Base-by-base conservation (phyloP, 2,888 invertebrate genomes). In the Agonopterix arenella region DNA sequence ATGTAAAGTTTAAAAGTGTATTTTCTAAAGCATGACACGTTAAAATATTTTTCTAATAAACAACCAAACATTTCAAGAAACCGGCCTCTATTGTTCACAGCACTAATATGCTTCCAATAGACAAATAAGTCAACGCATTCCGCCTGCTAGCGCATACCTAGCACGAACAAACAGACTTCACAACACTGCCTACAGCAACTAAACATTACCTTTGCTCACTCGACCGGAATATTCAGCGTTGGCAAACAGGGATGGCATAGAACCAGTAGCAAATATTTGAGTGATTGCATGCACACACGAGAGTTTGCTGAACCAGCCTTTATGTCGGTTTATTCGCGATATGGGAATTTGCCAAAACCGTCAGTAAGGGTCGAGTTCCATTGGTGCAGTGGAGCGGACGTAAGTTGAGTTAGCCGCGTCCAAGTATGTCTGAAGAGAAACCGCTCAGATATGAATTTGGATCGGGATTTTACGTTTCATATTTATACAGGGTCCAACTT, bases 171-270 rank as follows among this genome's bases (percentile, higher is more conserved):
- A 62, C 60, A 59, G 41, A 41, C 47, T 47, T 44, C 53, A 18
- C 48, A 40, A 48, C 48, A 48, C 45, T 45, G 50, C 52, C 57
- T 51, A 59, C 57, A 61, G 57, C 62, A n/a, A 43, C 67, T 68
- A 68, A 70, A 72, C 71, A 73, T 77, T 76, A 72, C 80, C 69
- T 68, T 73, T 69, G 76, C 67, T 54, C 61, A 64, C 51, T 67
- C 59, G 58, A 51, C 62, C 56, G 70, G 66, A 70, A 69, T 53
- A 59, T 62, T 43, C 56, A 50, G 54, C 59, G 58, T 60, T 54
- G 50, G 62, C 66, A 70, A 63, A 74, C 62, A 67, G 60, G 28
- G 28, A 28, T 67, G 67, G 64, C 63, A 64, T 52, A 18, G 42
- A 45, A 11, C 36, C 58, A 56, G 58, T 49, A 53, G 72, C 73